These are phyloP conservation scores for Cavia aperea DNA, from an alignment of 2,113 vertebrate species.

Conservation along the genomic window DNA sequence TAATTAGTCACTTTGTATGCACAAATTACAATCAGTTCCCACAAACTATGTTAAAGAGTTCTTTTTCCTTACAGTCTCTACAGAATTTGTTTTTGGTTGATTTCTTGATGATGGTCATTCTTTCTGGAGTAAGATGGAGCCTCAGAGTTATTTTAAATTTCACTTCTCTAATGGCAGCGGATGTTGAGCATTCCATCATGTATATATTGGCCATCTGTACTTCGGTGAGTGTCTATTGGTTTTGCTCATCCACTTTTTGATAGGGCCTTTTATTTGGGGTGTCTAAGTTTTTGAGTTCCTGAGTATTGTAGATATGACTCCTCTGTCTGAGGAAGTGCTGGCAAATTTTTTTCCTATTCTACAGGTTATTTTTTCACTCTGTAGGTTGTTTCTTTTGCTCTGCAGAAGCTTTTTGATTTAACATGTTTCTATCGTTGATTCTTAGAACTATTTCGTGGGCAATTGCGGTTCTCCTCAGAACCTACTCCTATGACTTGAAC, in stretches of 20 bases:
- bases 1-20: constrained; percentile 2
- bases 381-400: background rate
- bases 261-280: background rate
- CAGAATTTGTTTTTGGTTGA: background rate
- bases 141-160: background rate
- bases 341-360: background rate
- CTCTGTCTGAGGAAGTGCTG: background rate
- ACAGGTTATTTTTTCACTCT: background rate
- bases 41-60: too few relatives aligned
- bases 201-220: background rate
- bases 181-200: background rate
- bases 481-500: background rate
- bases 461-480: background rate
- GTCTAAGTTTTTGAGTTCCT: background rate
- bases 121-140: background rate
- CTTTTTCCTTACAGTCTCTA: too few relatives aligned
- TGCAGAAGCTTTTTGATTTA: background rate
- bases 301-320: background rate
- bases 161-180: background rate
- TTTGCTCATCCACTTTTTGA: background rate
- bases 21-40: background rate
- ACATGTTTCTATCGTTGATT: background rate
- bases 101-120: background rate
- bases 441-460: background rate
- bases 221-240: background rate